Evolutionary conservation across 2,888 invertebrate genomes (phyloP).

Genomic region (Dicranocentrus wangi): DNA sequence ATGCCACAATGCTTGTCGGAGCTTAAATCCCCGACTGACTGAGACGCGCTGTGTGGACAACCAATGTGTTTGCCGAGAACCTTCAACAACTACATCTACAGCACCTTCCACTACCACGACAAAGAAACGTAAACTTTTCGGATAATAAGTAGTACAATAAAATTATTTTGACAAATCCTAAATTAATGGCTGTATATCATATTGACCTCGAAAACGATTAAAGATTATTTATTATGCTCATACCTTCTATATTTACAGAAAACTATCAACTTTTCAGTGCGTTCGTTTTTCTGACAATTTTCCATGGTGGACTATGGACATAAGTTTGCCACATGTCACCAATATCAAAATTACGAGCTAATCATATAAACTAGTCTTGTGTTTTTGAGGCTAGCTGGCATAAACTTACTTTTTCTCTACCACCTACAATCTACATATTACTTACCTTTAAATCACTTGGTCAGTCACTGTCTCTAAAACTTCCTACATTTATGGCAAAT

Average conservation of each 20-base stretch:
- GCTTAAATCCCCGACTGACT: conserved; percentile 31
- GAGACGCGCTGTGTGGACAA: conserved; percentile 37
- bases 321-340: not conserved
- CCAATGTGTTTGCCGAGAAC: conserved; percentile 39
- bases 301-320: not conserved
- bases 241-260: not conserved
- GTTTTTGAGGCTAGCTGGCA: no score
- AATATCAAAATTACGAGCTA: not conserved
- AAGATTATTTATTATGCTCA: not conserved
- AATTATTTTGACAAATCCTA: not conserved
- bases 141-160: conserved; percentile 5
- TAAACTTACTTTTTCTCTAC: no score
- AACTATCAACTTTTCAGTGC: not conserved
- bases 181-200: not conserved
- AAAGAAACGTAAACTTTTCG: conserved; percentile 37
- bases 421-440: not conserved
- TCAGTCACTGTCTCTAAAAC: not conserved
- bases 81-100: conserved; percentile 29
- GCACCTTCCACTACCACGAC: conserved; percentile 31
- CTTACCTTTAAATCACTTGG: not conserved
- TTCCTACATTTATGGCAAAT: not conserved
- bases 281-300: not conserved
- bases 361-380: no score
- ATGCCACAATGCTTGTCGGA: conserved; percentile 49
- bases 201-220: not conserved